Evolutionary conservation across 2,113 vertebrate genomes (phyloP), one percentile per base, ranked within the genome.

Genomic region (Hyperopisus bebe): DNA sequence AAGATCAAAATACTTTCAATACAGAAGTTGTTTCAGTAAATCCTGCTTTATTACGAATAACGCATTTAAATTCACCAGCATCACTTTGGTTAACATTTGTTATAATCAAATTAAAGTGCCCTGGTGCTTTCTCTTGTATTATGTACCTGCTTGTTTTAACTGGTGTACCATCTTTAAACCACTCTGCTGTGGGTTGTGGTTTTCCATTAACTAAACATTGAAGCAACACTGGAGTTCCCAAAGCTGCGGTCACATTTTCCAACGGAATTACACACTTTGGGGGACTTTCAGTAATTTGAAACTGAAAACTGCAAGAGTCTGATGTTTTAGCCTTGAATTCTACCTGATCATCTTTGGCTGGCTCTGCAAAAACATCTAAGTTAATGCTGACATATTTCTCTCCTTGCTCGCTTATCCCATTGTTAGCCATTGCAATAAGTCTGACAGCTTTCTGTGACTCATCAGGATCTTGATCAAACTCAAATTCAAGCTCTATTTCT

Each of bases 141-240:
- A 96, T 96, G 91, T 96, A 98, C 80, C 97, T 96, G 27, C 94
- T 92, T 85, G 96, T 97, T 93, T 96, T 94, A 70, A 98, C 89
- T 35, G 92, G 80, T 2, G 91, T 91, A 74, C 96, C 97, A 86
- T 98, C 97, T 94, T 97, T 99, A 93, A 96, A 98, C 98, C 98
- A 99, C 74, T 80, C 5, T 1, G 97, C 94, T 0, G 90, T 96
- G 53, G 98, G 97, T 55, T 87, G 93, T 13, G 98, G 98, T 77
- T 94, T 97, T 24, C 98, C 98, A 44, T 93, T 96, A 62, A 98
- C 96, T 4, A 97, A 94, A 94, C 98, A 99, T 90, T 98, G 97
- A 88, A 99, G 98, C 90, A 96, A 95, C 0, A 94, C 97, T 0
- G 97, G 96, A 0, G 96, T 96, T 27, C 98, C 98, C 83, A 95